A percentile compares a stretch with the other conserved stretches of the same genome.
phyloP scores from a whole-genome alignment of 2,888 invertebrate species.

The Liodrosophila aerea region DNA sequence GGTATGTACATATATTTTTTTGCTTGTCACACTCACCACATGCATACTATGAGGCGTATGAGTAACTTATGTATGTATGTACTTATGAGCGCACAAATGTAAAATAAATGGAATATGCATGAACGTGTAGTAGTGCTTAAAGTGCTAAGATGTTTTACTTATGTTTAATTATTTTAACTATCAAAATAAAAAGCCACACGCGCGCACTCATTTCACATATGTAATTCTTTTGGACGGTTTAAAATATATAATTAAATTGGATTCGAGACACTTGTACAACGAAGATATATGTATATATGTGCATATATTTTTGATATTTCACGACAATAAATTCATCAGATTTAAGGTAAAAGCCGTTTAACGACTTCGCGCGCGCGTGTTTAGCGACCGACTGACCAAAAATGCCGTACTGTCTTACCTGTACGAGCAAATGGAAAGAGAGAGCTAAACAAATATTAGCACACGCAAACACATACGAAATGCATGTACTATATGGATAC shows the following conservation, averaged over 20 bases:
- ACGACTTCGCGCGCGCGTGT: constrained; percentile 34
- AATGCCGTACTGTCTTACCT: constrained; percentile 29
- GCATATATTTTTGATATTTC: constrained; percentile 27
- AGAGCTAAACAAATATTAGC: constrained; percentile 14
- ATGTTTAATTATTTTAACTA: constrained; percentile 7
- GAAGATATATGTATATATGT: constrained; percentile 12
- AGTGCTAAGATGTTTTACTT: constrained; percentile 10
- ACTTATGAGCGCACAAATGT: not conserved
- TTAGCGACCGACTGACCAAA: constrained; percentile 57
- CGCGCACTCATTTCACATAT: too few relatives aligned
- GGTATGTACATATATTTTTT: too few relatives aligned
- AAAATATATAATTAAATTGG: constrained; percentile 8
- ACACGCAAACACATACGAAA: not conserved
- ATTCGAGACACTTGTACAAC: constrained; percentile 26
- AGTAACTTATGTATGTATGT: not conserved
- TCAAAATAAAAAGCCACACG: constrained; percentile 6
- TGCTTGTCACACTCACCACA: constrained; percentile 4
- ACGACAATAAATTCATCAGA: constrained; percentile 29
- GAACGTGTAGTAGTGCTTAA: not conserved
- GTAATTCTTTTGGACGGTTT: too few relatives aligned
- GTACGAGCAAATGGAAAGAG: constrained; percentile 19
- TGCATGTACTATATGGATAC: constrained; percentile 18
- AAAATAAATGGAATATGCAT: too few relatives aligned
- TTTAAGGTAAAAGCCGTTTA: constrained; percentile 20
- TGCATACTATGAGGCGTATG: too few relatives aligned